Base-by-base conservation (phyloP, 2,797 vertebrate genomes). In the Emydoidea blandingii region DNA sequence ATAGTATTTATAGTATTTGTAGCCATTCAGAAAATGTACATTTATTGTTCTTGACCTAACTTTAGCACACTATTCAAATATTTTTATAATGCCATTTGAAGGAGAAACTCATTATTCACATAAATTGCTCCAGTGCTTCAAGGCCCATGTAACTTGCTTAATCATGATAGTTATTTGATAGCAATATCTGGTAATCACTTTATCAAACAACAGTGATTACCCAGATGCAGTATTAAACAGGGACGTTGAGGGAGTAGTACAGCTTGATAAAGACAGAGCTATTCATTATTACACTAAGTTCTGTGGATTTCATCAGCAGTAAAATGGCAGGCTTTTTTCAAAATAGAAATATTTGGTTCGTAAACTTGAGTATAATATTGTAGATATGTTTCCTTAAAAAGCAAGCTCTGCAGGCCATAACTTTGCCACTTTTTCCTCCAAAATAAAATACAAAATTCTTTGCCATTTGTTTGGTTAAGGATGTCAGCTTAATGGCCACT, bases 131-230 rank as follows among this genome's bases (percentile, higher is more conserved):
- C 85, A 94, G 94, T 86, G 93, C 97, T 97, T 91, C 83, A 96
- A 96, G 91, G 97, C 87, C 94, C 83, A n/a, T 92, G 89, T 96
- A 97, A 97, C 87, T 94, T 98, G 91, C 94, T 97, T 95, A 98
- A 98, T 98, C 86, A 5, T 96, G 91, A 93, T 94, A 95, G 91
- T 94, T 97, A 96, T 97, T 98, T 98, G 96, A 98, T 98, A 96
- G 83, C 74, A 92, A 98, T 98, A 96, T 95, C 94, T 97, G 96
- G 87, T 98, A 97, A 98, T 98, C 97, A 95, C 91, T 98, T 97
- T 97, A 96, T 98, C 97, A 98, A 98, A 97, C 96, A 93, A 86
- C 93, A 79, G 85, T 97, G 95, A 97, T 98, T 97, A 97, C 91
- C 92, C 96, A 92, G 87, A 92, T 97, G 88, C 93, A 94, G 83